Base-by-base conservation (phyloP, 1,140 invertebrate genomes). In the Eueides isabella region DNA sequence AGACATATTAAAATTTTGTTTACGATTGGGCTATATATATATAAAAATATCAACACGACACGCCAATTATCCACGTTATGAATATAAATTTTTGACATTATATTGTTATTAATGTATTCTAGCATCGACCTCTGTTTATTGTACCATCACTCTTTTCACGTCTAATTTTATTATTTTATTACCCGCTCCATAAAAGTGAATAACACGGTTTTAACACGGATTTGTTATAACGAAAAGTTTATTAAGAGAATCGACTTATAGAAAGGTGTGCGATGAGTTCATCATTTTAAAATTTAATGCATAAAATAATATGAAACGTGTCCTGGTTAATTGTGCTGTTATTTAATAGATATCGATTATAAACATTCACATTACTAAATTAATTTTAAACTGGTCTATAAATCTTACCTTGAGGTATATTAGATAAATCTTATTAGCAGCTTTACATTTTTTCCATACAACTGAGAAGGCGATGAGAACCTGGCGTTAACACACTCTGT, bases 231-330 rank as follows among this genome's bases (percentile, higher is more conserved):
- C 55, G 30, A 74, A 66, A 74, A 69, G 48, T 61, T 64, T 63
- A 55, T 68, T 33, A 38, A 31, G 30, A 72, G n/a, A 62, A 64
- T 38, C 14, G 28, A 6, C 55, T 44, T 63, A 44, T 64, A 41
- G 68, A 65, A 62, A 74, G 83, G 83, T 76, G 83, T 75, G 33
- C 82, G 87, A 89, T 89, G 87, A 90, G 87, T 89, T 92, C 88
- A 92, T 89, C 86, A 90, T 7, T 63, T 63, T 63, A 78, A 84
- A 84, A 85, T 88, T 87, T 29, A 82, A 82, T 86, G 9, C 4
- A 48, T 28, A 48, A 23, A 67, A 14, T 28, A 67, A 55, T 41
- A 16, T 48, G 19, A n/a, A 30, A 30, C 4, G 16, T 16, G 9
- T 63, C n/a, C 28, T 63, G 14, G 5, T 29, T 63, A 55, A 26